Base-by-base conservation (phyloP, 2,888 invertebrate species). In the Cataglyphis albicans region DNA sequence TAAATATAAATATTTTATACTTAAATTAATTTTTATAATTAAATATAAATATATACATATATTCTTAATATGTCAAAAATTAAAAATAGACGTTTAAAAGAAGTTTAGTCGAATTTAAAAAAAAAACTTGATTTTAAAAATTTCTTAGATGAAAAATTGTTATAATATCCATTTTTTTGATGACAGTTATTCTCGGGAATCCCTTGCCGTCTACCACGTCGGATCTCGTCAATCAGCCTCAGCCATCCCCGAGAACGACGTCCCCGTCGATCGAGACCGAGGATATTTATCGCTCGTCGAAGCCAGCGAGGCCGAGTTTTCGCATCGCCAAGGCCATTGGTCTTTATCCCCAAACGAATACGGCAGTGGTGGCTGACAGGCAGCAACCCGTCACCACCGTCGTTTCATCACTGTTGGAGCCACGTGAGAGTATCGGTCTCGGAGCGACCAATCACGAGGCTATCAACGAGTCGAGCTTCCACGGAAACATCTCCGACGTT, bases 291-390 rank as follows among this genome's bases (percentile, higher is more conserved):
- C 64, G n/a, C 15, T 81, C 52, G 7, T 57, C 74, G 0, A 74
- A 81, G 7, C 32, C 84, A 9, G 48, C 65, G 9, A 73, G 84
- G 5, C 82, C 82, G n/a, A 92, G 82, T 75, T 91, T 91, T 80
- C 90, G 93, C 4, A 90, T 92, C 35, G 91, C 93, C 18, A 93
- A 93, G 81, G 93, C 93, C 3, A 93, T 93, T 25, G 92, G 91
- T 63, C 81, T 90, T 41, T 88, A 92, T 72, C 88, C 91, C 3
- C 86, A 89, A 35, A 85, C 86, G 3, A 91, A 90, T 72, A 63
- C 87, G 12, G 87, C 89, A 0, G 82, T 82, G 32, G 25, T 80
- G 6, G 38, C 81, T 48, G 85, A 86, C 7, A 84, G 85, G n/a
- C 84, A 85, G 25, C 64, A 74, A 29, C 67, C 78, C 18, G 86